Base-by-base conservation (phyloP, 2,888 invertebrate species). In the Epirrita christyi region DNA sequence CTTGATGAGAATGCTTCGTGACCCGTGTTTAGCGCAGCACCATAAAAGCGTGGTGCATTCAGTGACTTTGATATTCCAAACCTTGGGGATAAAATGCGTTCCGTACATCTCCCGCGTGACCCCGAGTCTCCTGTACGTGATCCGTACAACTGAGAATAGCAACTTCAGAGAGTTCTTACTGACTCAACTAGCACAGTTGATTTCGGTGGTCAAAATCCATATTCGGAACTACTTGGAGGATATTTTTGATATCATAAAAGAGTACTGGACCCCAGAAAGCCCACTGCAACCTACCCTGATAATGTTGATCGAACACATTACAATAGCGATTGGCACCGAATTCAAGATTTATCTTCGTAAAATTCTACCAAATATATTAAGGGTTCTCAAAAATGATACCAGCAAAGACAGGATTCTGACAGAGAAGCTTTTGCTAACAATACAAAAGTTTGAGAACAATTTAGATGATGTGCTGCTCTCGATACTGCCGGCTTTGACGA, bases 41-140 rank as follows among this genome's bases (percentile, higher is more conserved):
- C 98, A 99, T 78, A 98, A 97, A 0, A 97, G 97, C 91, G 98
- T 99, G 0, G 98, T 99, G 0, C 97, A 98, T 91, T 98, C 99
- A 0, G 96, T 99, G 2, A 98, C 98, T 0, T 98, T 98, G 75
- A 99, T 99, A 70, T 99, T 99, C 84, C 97, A 98, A 85, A 97
- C 97, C 69, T 93, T 99, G 55, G 99, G 98, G 15, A 97, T 97
- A 48, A 97, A 97, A 82, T 98, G 98, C 75, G 98, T 98, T 0
- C 97, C 97, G 0, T 98, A 98, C 77, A 95, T 98, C 70, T 95
- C 97, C 0, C 97, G 98, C 82, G 98, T 98, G 0, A 94, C 98
- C 80, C 97, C 97, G 0, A 96, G 95, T 75, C 93, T 98, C 60
- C 88, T 99, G 51, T 96, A 97, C 71, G 98, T 98, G 34, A 97